Evolutionary conservation across 2,113 vertebrate species (phyloP).

Genomic region (Nycticryphes semicollaris): DNA sequence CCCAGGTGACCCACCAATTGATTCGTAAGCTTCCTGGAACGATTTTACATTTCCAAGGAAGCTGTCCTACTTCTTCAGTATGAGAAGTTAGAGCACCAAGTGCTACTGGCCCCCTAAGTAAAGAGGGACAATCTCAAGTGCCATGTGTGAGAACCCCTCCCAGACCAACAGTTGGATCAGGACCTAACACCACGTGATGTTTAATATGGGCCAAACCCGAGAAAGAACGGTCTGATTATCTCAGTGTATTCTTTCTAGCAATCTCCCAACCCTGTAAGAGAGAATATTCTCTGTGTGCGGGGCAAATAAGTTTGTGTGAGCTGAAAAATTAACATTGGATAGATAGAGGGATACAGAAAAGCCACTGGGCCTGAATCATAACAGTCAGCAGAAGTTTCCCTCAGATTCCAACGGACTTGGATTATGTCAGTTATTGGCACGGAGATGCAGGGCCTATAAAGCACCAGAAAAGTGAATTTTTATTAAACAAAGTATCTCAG

Average conservation of each 20-base stretch:
- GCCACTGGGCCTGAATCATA: background rate
- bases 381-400: background rate
- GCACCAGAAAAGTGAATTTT: conserved; percentile 10
- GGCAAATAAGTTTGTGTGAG: background rate
- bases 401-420: background rate
- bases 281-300: background rate
- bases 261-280: background rate
- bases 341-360: background rate
- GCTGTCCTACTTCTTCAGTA: background rate
- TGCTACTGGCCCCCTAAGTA: background rate
- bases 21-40: background rate
- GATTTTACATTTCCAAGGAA: background rate
- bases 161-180: too few species aligned
- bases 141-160: too few species aligned
- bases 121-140: background rate
- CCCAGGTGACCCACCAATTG: background rate
- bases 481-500: conserved; percentile 9
- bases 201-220: background rate
- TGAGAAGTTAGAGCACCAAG: background rate
- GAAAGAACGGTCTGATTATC: background rate
- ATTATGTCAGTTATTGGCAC: background rate
- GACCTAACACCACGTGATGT: background rate
- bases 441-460: background rate
- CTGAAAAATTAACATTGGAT: background rate
- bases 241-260: background rate